Evolutionary conservation across 2,888 invertebrate genomes (phyloP).

Genomic region (Sinelater perroti): DNA sequence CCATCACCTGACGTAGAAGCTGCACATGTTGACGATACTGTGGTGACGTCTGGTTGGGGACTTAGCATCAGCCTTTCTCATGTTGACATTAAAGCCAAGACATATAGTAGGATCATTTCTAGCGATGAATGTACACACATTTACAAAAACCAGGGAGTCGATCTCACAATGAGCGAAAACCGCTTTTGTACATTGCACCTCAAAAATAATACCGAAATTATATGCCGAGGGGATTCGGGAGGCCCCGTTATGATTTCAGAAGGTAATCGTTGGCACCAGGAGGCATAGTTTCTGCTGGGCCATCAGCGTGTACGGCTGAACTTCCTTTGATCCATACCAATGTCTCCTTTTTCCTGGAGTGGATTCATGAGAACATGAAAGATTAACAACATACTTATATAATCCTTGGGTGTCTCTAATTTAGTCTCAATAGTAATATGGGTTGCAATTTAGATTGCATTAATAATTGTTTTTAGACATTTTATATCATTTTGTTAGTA

Average conservation of each 20-base stretch:
- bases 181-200: conserved; percentile 1
- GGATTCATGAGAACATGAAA: conserved; percentile 12
- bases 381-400: no score
- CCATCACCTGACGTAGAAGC: neutral
- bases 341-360: conserved; percentile 7
- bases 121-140: conserved; percentile 6
- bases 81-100: conserved; percentile 12
- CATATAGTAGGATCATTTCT: neutral
- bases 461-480: no score
- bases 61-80: neutral
- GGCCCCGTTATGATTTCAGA: conserved; percentile 18
- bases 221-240: conserved; percentile 19
- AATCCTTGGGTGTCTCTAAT: no score
- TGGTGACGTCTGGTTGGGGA: conserved; percentile 18
- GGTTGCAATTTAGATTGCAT: no score
- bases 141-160: no score
- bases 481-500: no score
- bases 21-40: neutral
- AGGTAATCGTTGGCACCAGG: conserved; percentile 2
- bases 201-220: neutral
- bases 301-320: neutral
- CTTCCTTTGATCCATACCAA: neutral
- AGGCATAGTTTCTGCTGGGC: neutral
- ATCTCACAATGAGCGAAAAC: no score
- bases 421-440: no score